Base-by-base conservation (phyloP, 2,113 vertebrate species). In the Argyrosomus japonicus region DNA sequence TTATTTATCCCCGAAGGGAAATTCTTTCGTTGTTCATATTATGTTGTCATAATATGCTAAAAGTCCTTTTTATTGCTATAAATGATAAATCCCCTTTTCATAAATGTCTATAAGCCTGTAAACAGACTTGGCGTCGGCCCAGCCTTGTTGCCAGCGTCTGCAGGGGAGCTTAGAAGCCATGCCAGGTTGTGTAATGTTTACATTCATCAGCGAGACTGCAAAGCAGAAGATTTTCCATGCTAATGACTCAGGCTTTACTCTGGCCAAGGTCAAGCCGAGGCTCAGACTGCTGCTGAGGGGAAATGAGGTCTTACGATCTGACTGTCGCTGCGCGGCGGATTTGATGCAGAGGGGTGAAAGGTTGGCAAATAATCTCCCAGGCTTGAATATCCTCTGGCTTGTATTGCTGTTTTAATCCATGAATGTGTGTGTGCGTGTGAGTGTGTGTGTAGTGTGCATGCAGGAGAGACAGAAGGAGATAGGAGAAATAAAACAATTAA, bases 211-310 rank as follows among this genome's bases (percentile, higher is more conserved):
- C 19, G 78, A 43, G 72, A 77, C 29, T 72, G 79, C 70, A 4
- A 25, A 76, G 81, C 75, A 36, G 51, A 60, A 51, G 74, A 74
- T 71, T 88, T 83, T 76, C 81, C 68, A 77, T 68, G 79, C 79
- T 86, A 84, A 92, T 84, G 84, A 90, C 73, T 83, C 72, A 19
- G 63, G 27, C 83, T 54, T 36, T 27, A 81, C 68, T 77, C 74
- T 18, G 82, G 82, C 85, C 87, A 87, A 89, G 87, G 92, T 90
- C 86, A 86, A 82, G 69, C 70, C 43, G 73, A 68, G 86, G 79
- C 72, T 81, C 83, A 73, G 67, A 27, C 75, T 56, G 79, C 75
- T 32, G 65, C 72, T 2, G 65, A 74, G 80, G 80, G 63, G 77
- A 81, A 79, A 86, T 72, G 50, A 86, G 79, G 77, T 84, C 81